These are phyloP conservation scores for Pollicipes pollicipes DNA, from an alignment of 1,140 invertebrate species.

Conservation along the genomic window DNA sequence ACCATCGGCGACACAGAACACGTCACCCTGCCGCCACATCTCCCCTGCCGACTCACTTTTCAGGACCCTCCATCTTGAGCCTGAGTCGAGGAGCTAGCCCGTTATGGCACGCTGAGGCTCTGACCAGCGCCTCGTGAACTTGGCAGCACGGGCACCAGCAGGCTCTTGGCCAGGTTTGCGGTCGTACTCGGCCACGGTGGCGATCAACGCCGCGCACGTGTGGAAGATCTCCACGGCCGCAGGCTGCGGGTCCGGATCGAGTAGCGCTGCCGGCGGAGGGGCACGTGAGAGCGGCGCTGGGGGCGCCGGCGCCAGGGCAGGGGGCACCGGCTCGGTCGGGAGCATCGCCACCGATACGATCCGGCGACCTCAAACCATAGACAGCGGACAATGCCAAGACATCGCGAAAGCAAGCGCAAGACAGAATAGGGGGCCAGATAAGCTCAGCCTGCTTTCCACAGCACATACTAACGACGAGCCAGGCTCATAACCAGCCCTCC, in stretches of 20 bases:
- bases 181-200: slow-evolving; percentile 36
- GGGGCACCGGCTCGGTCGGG: too few relatives aligned
- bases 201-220: slow-evolving; percentile 38
- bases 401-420: too few relatives aligned
- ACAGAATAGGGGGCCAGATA: too few relatives aligned
- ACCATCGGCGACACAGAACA: too few relatives aligned
- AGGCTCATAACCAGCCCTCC: too few relatives aligned
- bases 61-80: slow-evolving; percentile 52
- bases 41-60: slow-evolving; percentile 23
- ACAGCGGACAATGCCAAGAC: too few relatives aligned
- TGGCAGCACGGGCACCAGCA: slow-evolving; percentile 47
- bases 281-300: too few relatives aligned
- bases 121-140: slow-evolving; percentile 51
- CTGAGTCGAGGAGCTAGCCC: slow-evolving; percentile 38
- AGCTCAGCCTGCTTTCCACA: too few relatives aligned
- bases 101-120: slow-evolving; percentile 39
- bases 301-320: too few relatives aligned
- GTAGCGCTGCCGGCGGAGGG: slow-evolving; percentile 35
- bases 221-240: slow-evolving; percentile 49
- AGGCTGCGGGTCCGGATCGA: slow-evolving; percentile 39
- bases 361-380: too few relatives aligned
- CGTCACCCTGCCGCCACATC: not conserved
- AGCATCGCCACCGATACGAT: too few relatives aligned
- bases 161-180: slow-evolving; percentile 36
- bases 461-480: too few relatives aligned